Conservation (phyloP, 2,888 invertebrate species). For the Rhopalosiphum nymphaeae region DNA sequence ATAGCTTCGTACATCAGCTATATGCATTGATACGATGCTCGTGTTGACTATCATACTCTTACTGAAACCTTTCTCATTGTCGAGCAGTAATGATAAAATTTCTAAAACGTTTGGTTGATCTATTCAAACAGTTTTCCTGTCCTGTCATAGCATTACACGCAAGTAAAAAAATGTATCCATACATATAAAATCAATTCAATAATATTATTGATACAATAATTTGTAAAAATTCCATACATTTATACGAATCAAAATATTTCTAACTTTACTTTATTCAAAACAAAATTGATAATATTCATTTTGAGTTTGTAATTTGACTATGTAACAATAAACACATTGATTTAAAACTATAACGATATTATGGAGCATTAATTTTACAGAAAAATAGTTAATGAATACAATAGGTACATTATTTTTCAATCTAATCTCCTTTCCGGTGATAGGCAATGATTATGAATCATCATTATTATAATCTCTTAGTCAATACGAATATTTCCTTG, state of each 20-base stretch:
- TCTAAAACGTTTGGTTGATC: not conserved
- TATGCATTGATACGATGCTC: not conserved
- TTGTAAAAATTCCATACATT: not conserved
- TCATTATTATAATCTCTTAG: not conserved
- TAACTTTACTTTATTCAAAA: not conserved
- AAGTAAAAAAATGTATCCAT: not conserved
- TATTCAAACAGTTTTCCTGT: not conserved
- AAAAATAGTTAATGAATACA: not conserved
- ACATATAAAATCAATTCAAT: not conserved
- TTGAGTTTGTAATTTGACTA: not conserved
- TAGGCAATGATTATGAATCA: not conserved
- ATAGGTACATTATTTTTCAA: not conserved
- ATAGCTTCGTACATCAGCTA: not conserved
- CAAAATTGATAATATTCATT: not conserved
- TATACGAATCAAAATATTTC: not conserved
- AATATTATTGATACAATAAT: not conserved
- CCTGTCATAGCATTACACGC: not conserved
- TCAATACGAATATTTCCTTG: not conserved
- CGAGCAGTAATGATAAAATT: not conserved
- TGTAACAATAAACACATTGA: not conserved
- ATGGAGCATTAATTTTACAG: not conserved
- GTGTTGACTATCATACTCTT: not conserved
- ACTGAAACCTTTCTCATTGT: not conserved
- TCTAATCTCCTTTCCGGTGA: not conserved
- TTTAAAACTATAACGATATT: not conserved